These are phyloP conservation scores for Brevimyrus niger DNA, from an alignment of 2,113 vertebrate genomes.

Conservation along the genomic window DNA sequence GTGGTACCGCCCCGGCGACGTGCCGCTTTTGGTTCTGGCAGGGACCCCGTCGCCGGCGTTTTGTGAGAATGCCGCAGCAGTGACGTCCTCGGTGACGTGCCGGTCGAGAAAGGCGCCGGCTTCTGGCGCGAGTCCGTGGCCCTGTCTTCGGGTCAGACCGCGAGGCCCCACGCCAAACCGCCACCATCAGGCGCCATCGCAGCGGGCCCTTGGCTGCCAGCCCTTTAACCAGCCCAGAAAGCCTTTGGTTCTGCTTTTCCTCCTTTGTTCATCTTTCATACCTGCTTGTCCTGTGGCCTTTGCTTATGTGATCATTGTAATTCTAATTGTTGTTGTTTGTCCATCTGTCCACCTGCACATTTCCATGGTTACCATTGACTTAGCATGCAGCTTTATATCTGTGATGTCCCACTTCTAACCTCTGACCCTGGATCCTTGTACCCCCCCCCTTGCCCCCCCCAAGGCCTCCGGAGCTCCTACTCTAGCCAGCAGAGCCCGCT, in stretches of 20 bases:
- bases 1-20: not conserved
- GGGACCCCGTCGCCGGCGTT: not conserved
- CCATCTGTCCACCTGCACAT: not conserved
- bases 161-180: not conserved
- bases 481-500: constrained; percentile 50
- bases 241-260: not conserved
- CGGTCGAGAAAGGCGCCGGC: not conserved
- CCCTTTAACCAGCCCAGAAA: not conserved
- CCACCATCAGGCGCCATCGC: not conserved
- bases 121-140: not conserved
- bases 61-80: not conserved
- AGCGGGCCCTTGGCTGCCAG: not conserved
- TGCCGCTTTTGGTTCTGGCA: not conserved
- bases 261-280: not conserved
- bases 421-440: not conserved
- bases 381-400: not conserved
- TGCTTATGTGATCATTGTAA: not conserved
- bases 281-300: not conserved
- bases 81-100: not conserved
- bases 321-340: not conserved
- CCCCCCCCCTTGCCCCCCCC: not conserved
- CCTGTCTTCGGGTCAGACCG: not conserved
- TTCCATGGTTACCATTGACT: not conserved
- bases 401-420: constrained; percentile 47
- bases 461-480: constrained; percentile 66